Evolutionary conservation across 2,113 vertebrate genomes (phyloP), one percentile per base, ranked within the genome.

Genomic region (Mesocricetus auratus): DNA sequence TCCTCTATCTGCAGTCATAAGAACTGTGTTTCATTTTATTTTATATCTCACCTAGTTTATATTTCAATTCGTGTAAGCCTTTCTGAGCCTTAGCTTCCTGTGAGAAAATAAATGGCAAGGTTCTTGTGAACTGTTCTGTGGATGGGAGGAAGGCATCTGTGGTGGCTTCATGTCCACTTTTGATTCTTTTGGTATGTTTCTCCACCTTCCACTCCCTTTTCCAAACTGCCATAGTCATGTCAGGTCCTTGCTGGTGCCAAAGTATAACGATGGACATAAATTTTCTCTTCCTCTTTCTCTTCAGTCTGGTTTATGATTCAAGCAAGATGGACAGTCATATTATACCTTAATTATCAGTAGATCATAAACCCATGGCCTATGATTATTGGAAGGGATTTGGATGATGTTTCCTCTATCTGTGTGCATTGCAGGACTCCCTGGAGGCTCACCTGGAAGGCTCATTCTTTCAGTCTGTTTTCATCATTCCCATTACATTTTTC

Each of bases 401-500:
- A 66, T 69, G 29, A 73, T 71, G 3, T 33, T 87, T 89, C 2
- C 31, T 92, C 31, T 91, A 9, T 60, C 21, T 56, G 19, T 39
- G 73, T 31, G 60, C n/a, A 24, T 36, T 53, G 42, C 10, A 45
- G 56, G 53, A 91, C 75, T 92, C 90, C 36, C 62, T 92, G 64
- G 73, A 17, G 42, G 26, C 47, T 95, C 42, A 73, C 60, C 60
- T 83, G 71, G 74, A n/a, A 94, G 69, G 66, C 33, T 89, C 88
- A 62, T 7, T 85, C 33, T 93, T 87, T 71, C 33, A 64, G 26
- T 91, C 15, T 81, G 21, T 94, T 94, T 87, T 39, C 6, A n/a
- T 79, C 36, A 60, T 92, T 94, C 77, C 64, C 50, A 83, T 95
- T 95, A 94, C 22, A 42, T 36, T 96, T 96, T 88, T 86, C 85